phyloP scores from a whole-genome alignment of 2,113 vertebrate genomes.

The Platysternon megacephalum region DNA sequence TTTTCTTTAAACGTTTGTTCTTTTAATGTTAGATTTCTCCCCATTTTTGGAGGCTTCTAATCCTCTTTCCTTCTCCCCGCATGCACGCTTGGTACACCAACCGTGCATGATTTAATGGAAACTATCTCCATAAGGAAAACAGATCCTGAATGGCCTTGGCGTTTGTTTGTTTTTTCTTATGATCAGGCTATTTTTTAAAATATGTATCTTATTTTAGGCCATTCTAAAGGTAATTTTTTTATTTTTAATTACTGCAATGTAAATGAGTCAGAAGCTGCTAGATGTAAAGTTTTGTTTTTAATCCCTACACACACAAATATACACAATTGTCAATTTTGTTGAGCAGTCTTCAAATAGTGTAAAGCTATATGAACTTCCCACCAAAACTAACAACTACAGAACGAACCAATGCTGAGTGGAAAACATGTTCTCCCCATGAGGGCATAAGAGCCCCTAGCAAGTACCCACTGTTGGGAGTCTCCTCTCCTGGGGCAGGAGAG shows the following conservation, averaged over 20 bases:
- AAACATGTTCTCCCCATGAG: not conserved
- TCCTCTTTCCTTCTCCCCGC: not conserved
- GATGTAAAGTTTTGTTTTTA: not conserved
- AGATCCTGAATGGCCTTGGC: slow-evolving; percentile 6
- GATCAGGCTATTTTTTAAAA: not conserved
- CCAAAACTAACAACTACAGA: not conserved
- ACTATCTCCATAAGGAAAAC: not conserved
- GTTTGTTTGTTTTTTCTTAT: not conserved
- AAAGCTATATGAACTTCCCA: not conserved
- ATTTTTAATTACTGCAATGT: not conserved
- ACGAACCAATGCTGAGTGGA: not conserved
- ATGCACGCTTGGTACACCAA: not conserved
- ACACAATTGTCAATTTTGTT: not conserved
- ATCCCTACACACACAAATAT: not conserved
- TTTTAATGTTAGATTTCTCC: not conserved
- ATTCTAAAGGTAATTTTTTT: not conserved
- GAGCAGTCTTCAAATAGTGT: not conserved
- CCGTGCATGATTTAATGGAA: not conserved
- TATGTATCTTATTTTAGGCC: not conserved
- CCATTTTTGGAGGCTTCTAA: not conserved
- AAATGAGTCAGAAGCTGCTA: not conserved
- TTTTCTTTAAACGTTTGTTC: not conserved
- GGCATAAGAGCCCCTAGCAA: fast-evolving
- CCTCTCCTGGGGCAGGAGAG: slow-evolving; percentile 12
- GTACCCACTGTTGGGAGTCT: not conserved